Evolutionary conservation across 2,113 vertebrate species (phyloP).

Genomic region (Chionis minor): DNA sequence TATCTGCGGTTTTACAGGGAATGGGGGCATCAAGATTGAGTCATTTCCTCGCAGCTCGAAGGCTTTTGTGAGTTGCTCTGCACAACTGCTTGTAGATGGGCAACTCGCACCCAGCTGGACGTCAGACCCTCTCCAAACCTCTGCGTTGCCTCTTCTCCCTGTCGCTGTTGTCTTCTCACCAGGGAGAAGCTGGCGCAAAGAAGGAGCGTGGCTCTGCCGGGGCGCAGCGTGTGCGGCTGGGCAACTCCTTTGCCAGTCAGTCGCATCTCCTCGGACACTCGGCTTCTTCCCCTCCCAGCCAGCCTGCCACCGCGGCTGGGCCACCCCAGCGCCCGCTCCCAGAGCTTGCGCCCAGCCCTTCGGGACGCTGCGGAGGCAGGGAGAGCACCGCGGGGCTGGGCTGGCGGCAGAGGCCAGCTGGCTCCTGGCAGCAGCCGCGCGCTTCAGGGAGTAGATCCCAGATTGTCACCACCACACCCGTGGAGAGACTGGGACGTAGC

Average conservation of each 20-base stretch:
- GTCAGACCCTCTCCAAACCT: background rate
- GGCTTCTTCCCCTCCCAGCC: background rate
- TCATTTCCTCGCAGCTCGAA: background rate
- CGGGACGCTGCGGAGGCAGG: background rate
- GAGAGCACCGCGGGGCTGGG: background rate
- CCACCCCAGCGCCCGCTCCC: accelerated
- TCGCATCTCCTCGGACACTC: background rate
- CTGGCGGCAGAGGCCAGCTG: background rate
- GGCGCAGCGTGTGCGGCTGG: background rate
- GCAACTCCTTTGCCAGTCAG: background rate
- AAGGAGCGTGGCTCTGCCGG: background rate
- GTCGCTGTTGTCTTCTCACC: background rate
- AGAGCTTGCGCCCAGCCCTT: background rate
- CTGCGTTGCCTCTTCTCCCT: background rate
- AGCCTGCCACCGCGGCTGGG: background rate
- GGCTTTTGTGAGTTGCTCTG: background rate
- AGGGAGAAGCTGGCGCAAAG: background rate
- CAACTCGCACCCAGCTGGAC: background rate
- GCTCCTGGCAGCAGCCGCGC: background rate
- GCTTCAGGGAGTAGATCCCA: background rate
- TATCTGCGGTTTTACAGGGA: background rate
- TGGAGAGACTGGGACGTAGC: accelerated
- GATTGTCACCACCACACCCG: background rate
- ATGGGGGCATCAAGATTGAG: background rate
- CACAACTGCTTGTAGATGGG: background rate